A percentile compares a stretch with the other conserved stretches of the same genome.
These are phyloP conservation scores for Smutsia temminckii DNA, from an alignment of 2,797 vertebrate genomes.

Conservation along the genomic window DNA sequence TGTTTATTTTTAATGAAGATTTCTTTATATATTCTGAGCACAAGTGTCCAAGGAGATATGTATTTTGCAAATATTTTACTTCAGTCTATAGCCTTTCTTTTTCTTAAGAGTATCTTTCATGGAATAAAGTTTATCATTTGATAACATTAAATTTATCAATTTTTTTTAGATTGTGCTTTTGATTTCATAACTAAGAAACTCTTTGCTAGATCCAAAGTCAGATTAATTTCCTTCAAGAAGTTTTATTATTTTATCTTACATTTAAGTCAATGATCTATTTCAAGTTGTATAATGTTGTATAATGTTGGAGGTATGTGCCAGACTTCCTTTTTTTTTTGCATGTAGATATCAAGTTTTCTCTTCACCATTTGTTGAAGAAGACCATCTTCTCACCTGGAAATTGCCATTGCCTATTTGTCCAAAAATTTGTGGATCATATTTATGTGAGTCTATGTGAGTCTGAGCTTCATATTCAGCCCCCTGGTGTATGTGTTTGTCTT, in stretches of 20 bases:
- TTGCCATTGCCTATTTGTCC: neutral
- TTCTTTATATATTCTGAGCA: neutral
- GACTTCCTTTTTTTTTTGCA: neutral
- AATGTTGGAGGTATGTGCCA: neutral
- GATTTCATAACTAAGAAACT: neutral
- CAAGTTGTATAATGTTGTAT: neutral
- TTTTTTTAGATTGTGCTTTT: neutral
- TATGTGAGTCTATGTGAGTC: neutral
- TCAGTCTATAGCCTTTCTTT: neutral
- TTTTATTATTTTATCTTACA: neutral
- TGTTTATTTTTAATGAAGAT: neutral
- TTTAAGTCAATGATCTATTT: slow-evolving; percentile 18
- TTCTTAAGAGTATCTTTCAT: neutral
- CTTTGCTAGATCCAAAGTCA: neutral
- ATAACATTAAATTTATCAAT: neutral
- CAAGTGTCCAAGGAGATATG: neutral
- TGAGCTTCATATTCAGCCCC: neutral
- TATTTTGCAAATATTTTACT: neutral
- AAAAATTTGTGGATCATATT: neutral
- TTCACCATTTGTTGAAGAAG: slow-evolving; percentile 7
- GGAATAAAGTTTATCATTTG: neutral
- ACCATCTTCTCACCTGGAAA: neutral
- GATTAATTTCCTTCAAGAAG: slow-evolving; percentile 6
- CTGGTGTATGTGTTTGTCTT: neutral
- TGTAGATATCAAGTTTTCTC: neutral